A percentile compares a stretch with the other conserved stretches of the same genome.
Conservation (phyloP, 2,797 vertebrate species). For the Chiloscyllium punctatum region DNA sequence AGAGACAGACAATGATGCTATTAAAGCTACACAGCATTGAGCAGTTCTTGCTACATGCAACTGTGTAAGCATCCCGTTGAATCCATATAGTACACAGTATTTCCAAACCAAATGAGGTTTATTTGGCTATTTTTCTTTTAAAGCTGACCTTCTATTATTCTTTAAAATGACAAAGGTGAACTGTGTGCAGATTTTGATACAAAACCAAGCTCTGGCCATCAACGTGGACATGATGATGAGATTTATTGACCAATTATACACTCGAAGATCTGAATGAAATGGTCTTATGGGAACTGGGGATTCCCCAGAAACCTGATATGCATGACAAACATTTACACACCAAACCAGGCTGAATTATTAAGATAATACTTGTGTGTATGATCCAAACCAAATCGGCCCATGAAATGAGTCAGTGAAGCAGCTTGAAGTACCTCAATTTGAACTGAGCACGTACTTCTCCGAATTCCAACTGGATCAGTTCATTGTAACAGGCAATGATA, state of each 20-base stretch:
- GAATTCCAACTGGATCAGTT: conserved; percentile 87
- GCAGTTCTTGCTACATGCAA: not conserved
- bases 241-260: not conserved
- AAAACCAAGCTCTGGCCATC: not conserved
- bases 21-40: not conserved
- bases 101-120: not conserved
- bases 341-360: not conserved
- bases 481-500: conserved; percentile 94
- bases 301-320: not conserved
- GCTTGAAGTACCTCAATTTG: conserved; percentile 78
- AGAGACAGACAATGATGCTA: not conserved
- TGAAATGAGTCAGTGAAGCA: not conserved
- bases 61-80: not conserved
- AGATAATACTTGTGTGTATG: not conserved
- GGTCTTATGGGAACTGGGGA: not conserved
- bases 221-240: not conserved
- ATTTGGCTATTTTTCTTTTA: not conserved
- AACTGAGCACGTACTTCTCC: conserved; percentile 89
- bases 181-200: not conserved
- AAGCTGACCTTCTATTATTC: not conserved
- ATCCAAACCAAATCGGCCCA: not conserved
- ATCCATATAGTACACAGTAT: not conserved
- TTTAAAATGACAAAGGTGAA: not conserved
- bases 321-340: not conserved
- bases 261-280: not conserved